Evolutionary conservation across 2,888 invertebrate genomes (phyloP), one percentile per base, ranked within the genome.

Genomic region (Heteromurus nitidus): DNA sequence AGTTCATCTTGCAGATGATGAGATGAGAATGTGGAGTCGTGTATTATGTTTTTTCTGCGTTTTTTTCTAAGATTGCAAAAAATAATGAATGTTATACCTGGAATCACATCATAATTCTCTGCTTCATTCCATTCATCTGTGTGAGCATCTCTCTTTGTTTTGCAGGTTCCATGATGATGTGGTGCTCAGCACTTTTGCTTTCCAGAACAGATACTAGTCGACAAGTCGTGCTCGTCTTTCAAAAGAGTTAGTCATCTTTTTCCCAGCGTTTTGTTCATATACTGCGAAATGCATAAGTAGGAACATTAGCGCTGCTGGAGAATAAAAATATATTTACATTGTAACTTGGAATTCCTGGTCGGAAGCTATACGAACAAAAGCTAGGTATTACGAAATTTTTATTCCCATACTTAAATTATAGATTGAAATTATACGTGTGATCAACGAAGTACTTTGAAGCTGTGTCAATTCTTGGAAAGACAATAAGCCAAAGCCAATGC

Each of bases 251-350:
- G 77, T 77, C 50, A 60, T 20, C 47, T 69, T 80, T 73, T 80
- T 80, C 80, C 47, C 73, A 73, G 80, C 80, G 80, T 67, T 72
- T 80, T 80, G 80, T 80, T 80, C 73, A 64, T 47, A 67, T 80
- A 44, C 80, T 31, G 28, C 9, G 20, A 13, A n/a, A 16, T n/a
- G 44, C 30, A 44, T 67, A 50, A 42, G 62, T 65, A 50, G 65
- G 69, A 69, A 77, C 69, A 77, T 47, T 80, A 80, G 80, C 80
- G 80, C 73, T 72, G n/a, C n/a, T n/a, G n/a, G n/a, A n/a, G n/a
- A 65, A 36, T 42, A 26, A 26, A 72, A 72, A 77, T 50, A n/a
- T n/a, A 13, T n/a, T n/a, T 13, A 50, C 3, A 3, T 18, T 18
- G 50, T 50, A 18, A n/a, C 18, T 50, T 50, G 5, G 50, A 50